Base-by-base conservation (phyloP, 2,797 vertebrate species). In the Hippocampus kuda region DNA sequence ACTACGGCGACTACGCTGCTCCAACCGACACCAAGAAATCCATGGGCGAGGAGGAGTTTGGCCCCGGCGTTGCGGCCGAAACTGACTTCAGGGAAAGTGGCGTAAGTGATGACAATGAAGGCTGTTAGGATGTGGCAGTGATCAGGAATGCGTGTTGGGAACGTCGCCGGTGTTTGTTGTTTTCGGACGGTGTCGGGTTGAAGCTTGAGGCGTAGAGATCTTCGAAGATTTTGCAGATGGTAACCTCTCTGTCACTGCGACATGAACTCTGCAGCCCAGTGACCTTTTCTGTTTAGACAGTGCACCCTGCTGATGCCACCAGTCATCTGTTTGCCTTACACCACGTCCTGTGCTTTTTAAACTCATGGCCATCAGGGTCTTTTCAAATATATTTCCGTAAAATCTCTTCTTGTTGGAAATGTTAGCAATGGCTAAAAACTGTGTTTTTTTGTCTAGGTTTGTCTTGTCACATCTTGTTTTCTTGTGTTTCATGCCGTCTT, bases 21-120 rank as follows among this genome's bases (percentile, higher is more conserved):
- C 72, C 76, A 13, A 93, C 78, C 10, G 93, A 93, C 78, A 83
- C 91, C 70, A 94, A 93, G 73, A 89, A 92, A 51, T 79, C 82
- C 70, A 81, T 88, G 44, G 73, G 86, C 71, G 84, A 88, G 75
- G 94, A 95, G 62, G 94, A 96, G 70, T 91, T 99, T 85, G 96
- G 95, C 73, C 93, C 93, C 34, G 97, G 95, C 71, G 93, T 94
- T 70, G 94, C 97, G 49, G 97, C 97, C 53, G 93, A 97, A 89
- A 97, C 91, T 0, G 91, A 94, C 90, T 80, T 94, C 87, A 92
- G 90, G 79, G 94, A 96, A 86, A 93, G 94, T 70, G 93, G 87
- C 13, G 95, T 98, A 93, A 97, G 96, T 95, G 67, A 9, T 18
- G 24, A 51, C n/a, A n/a, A 30, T n/a, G n/a, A 22, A 44, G n/a